Base-by-base conservation (phyloP, 2,888 invertebrate genomes). In the Spisula subtruncata region DNA sequence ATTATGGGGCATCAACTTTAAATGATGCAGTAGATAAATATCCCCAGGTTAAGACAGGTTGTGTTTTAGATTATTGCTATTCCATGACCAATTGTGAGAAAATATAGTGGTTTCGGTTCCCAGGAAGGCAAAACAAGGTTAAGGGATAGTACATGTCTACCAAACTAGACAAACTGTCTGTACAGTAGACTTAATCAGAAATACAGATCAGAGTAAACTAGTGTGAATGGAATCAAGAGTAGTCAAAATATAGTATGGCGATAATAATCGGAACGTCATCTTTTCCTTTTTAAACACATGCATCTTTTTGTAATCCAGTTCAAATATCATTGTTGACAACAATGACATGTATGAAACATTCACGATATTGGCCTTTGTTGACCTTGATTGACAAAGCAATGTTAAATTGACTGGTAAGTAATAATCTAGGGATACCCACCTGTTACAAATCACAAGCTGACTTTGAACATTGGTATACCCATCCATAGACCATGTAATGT, bases 41-140 rank as follows among this genome's bases (percentile, higher is more conserved):
- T 66, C 6, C 60, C 60, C 20, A 66, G 25, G 25, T 25, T 1
- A 25, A 25, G 6, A 25, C 60, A 60, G n/a, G 25, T 25, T 25
- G 60, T 66, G 60, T 25, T 66, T 25, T 66, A 25, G 60, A 66
- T 66, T 25, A 66, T n/a, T n/a, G 12, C 60, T 66, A 12, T 66
- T 66, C 60, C 5, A n/a, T 66, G 60, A 66, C 60, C 60, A 25
- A 66, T 66, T 66, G 60, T 66, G 60, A 66, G 25, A 12, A 66
- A n/a, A 25, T 66, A 6, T 66, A 66, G 60, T 25, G 5, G 60
- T 0, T 66, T 66, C 51, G 16, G 25, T n/a, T 66, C 2, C 60
- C 60, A 66, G 60, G 25, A 25, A 66, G n/a, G 10, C 8, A n/a
- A n/a, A 12, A 66, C 60, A 66, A 66, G 60, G 25, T 66, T 25